These are phyloP conservation scores for Daubentonia madagascariensis DNA, from an alignment of 2,113 vertebrate species.

Conservation along the genomic window DNA sequence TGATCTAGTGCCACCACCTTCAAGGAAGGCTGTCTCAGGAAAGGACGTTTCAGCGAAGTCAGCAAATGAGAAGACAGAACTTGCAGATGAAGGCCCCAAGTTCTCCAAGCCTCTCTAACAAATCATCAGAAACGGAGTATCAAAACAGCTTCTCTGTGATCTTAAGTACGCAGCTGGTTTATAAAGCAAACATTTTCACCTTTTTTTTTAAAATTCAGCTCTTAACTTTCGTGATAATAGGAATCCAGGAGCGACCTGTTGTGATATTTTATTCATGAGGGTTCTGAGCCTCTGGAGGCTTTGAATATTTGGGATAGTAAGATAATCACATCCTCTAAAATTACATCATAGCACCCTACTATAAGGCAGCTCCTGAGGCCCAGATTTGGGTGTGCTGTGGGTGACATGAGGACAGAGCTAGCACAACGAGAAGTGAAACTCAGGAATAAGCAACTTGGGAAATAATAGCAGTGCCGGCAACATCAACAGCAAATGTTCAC, in stretches of 20 bases:
- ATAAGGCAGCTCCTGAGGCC: neutral
- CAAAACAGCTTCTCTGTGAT: neutral
- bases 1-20: neutral
- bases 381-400: neutral
- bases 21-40: neutral
- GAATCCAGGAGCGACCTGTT: neutral
- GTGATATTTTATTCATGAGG: neutral
- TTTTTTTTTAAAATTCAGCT: neutral
- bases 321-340: neutral
- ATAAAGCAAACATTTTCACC: neutral
- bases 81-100: neutral
- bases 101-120: neutral
- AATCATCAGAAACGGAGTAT: neutral
- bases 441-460: neutral
- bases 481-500: neutral
- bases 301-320: neutral
- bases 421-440: neutral
- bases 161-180: neutral
- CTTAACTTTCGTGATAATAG: neutral
- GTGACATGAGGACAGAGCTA: neutral
- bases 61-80: neutral
- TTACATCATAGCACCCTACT: neutral
- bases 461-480: neutral
- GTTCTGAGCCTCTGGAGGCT: neutral
- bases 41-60: neutral